Evolutionary conservation across 2,113 vertebrate genomes (phyloP), one percentile per base, ranked within the genome.

Genomic region (Scomber japonicus): DNA sequence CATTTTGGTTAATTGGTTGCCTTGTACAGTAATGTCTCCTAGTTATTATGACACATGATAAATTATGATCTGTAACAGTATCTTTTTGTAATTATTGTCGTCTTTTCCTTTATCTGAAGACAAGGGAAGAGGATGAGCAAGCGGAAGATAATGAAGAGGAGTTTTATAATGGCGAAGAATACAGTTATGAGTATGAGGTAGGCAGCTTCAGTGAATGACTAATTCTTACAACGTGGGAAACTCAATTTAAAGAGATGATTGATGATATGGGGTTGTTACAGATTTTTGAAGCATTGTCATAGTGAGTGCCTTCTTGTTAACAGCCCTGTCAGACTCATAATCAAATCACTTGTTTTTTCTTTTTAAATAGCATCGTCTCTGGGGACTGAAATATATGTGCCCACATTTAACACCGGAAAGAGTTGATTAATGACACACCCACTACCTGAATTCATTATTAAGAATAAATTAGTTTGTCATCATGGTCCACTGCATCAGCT

Each of bases 101-200:
- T 40, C 35, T 48, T 78, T 19, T 75, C 46, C 53, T 83, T 17
- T 57, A 54, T 77, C 48, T 59, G 11, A 78, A 92, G 91, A 83
- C 75, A 9, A 83, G 48, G 54, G 78, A 80, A 9, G 81, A 70
- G 16, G 74, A 45, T n/a, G 19, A 51, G 45, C 71, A 59, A 65
- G 71, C 77, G 6, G 68, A 78, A 24, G 82, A 87, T 17, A 84
- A 85, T 1, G 79, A 77, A 16, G 90, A 91, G 9, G 86, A 89
- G 63, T 77, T 79, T 66, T 78, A 89, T 72, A 78, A 90, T 0
- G 51, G 30, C 4, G 92, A 91, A 79, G 91, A 90, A 45, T 85
- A 91, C 85, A 75, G 68, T 64, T 86, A 92, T 86, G 91, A 94
- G 57, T 92, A 94, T 7, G 88, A 94, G 93, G 95, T 95, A 83